Conservation (phyloP, 1,140 invertebrate genomes). For the Magallana ariakensis region DNA sequence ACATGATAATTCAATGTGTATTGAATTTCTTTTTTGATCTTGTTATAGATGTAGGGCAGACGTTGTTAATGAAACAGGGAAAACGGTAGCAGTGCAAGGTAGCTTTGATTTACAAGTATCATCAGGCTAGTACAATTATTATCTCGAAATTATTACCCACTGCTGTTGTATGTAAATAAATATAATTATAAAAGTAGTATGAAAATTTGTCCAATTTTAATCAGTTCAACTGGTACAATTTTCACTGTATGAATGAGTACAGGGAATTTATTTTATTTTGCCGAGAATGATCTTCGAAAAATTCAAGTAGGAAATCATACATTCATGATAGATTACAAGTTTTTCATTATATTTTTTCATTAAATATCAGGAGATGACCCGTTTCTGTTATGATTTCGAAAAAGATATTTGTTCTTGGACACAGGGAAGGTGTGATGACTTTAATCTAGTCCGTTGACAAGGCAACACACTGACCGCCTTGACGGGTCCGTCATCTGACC, state of each 20-base stretch:
- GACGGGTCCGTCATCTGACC: constrained; percentile 77
- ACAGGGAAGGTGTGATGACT: constrained; percentile 68
- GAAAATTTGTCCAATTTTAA: background rate
- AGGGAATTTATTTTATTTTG: too few relatives aligned
- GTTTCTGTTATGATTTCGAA: constrained; percentile 71
- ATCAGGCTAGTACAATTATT: background rate
- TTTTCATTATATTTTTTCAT: too few relatives aligned
- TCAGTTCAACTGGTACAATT: background rate
- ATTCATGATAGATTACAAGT: background rate
- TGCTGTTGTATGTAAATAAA: background rate
- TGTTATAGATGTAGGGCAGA: background rate
- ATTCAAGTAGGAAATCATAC: too few relatives aligned
- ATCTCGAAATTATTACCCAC: background rate
- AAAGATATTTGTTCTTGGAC: constrained; percentile 71
- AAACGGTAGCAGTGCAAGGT: background rate
- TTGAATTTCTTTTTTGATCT: background rate
- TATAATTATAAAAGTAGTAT: too few relatives aligned
- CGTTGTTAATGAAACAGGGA: background rate
- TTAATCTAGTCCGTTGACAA: constrained; percentile 69
- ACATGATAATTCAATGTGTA: too few relatives aligned
- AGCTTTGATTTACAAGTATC: background rate
- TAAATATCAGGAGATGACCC: background rate
- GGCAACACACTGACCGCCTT: constrained; percentile 62
- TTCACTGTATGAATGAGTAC: too few relatives aligned
- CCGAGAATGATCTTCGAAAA: too few relatives aligned